Evolutionary conservation across 2,888 invertebrate species (phyloP), one percentile per base, ranked within the genome.

Genomic region (Pseudoips prasinana): DNA sequence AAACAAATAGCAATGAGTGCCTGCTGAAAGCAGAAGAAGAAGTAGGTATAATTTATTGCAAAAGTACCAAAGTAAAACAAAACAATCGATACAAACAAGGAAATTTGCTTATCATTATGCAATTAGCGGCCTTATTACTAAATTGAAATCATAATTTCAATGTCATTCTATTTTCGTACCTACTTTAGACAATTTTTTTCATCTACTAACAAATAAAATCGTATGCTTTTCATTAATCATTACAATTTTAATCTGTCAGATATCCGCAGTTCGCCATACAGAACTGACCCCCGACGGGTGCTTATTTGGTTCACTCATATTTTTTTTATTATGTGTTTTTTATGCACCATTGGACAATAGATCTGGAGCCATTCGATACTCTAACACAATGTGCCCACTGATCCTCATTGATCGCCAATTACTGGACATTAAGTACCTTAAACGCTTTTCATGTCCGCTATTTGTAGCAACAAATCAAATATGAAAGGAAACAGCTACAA

Each of bases 381-480:
- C 71, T 72, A 70, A 65, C 73, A 88, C 88, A 88, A 88, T 88
- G 85, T 83, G 59, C 88, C 88, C 88, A 88, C 82, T 86, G 88
- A 88, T 87, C 87, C 87, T 85, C 83, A 88, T 87, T 88, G 86
- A 88, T 84, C 86, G 85, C 86, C 88, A 87, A 88, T 88, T 88
- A 88, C 88, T 78, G 87, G 88, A 88, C 88, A 87, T 87, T 86
- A 87, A 88, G 88, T 87, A 87, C 86, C 85, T 85, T 68, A 76
- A 84, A 80, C 76, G 85, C 84, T 74, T 84, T 86, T 85, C 76
- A 85, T 74, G 73, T 73, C 73, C 73, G 75, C 71, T 85, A 86
- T 87, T 88, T 87, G 82, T 87, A 80, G 80, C 64, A 81, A 87
- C 87, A 86, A 87, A 87, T 87, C 83, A 87, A 78, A 86, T 73